Evolutionary conservation across 2,888 invertebrate species (phyloP), one percentile per base, ranked within the genome.

Genomic region (Gastrophysa polygoni): DNA sequence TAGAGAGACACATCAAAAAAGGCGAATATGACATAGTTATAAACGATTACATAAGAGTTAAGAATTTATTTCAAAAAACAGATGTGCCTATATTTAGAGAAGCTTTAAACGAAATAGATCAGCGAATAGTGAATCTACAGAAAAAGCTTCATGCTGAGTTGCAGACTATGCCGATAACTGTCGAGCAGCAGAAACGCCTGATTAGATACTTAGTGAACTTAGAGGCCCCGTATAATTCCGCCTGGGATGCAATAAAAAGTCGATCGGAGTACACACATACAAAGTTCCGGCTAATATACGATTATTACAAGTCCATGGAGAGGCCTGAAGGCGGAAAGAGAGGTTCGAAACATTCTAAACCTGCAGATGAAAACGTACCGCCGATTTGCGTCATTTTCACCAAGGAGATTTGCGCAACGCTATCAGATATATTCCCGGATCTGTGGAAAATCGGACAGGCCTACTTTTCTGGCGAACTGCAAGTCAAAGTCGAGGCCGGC

Each of bases 11-110:
- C 75, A 95, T 98, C 64, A 89, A 92, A 72, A 91, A 93, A 75
- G 96, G 95, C 54, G 98, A 99, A 78, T 99, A 96, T 79, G 97
- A 98, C 79, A 88, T 96, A 54, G 96, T 99, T 18, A 95, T 99
- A 63, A 99, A 97, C 78, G 99, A 99, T 81, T 99, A 98, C 79
- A 92, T 95, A 1, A 86, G 98, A 72, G 98, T 96, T 2, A 96
- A 95, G 80, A 95, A 97, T 77, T 84, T 98, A 21, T 98, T 98
- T 84, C 93, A 94, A 61, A 95, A 94, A 81, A 95, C 95, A 28
- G 95, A 97, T 80, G 90, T 97, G 14, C 88, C 89, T 73, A 87
- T 95, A 18, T 95, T 96, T 75, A 91, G 91, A 77, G 90, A 90
- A 81, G 96, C 98, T 44, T 87, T 97, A 67, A 87, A 87, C 59